A percentile compares a stretch with the other conserved stretches of the same genome.
Evolutionary conservation across 1,140 invertebrate species (phyloP).

Genomic region (Hyposmocoma kahamanoa): DNA sequence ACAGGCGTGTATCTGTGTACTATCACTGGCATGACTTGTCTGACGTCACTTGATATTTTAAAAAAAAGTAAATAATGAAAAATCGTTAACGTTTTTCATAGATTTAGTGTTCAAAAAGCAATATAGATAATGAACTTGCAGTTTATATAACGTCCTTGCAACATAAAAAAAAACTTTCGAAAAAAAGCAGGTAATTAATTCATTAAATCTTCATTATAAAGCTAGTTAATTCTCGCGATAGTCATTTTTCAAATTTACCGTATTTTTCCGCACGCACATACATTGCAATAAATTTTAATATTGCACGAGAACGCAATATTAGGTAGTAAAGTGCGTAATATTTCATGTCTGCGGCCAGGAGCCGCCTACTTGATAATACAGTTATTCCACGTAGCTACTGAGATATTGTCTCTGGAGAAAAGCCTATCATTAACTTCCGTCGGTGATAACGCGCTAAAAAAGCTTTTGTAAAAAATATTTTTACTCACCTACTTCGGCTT

Average conservation of each 20-base stretch:
- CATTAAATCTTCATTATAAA: too few species aligned
- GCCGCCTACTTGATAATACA: constrained; percentile 45
- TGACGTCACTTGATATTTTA: too few species aligned
- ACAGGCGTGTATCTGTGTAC: too few species aligned
- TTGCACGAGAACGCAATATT: constrained; percentile 61
- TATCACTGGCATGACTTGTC: too few species aligned
- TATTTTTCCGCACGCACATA: constrained; percentile 32
- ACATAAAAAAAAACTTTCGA: too few species aligned
- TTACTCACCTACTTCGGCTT: too few species aligned
- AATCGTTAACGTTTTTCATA: too few species aligned
- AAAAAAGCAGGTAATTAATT: too few species aligned
- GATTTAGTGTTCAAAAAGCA: too few species aligned
- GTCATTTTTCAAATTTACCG: constrained; percentile 51
- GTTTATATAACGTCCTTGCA: too few species aligned
- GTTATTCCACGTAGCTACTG: constrained; percentile 22
- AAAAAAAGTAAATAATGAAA: too few species aligned
- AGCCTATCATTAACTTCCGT: constrained; percentile 2
- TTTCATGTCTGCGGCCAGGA: constrained; percentile 44
- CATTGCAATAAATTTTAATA: constrained; percentile 69
- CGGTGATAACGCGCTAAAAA: not conserved
- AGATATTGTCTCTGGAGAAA: constrained; percentile 25
- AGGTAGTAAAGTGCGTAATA: constrained; percentile 59
- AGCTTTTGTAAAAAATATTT: constrained; percentile 1
- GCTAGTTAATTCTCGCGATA: constrained; percentile 17
- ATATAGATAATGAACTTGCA: too few species aligned